phyloP scores from a whole-genome alignment of 2,797 vertebrate genomes.

The Pipistrellus nathusii region DNA sequence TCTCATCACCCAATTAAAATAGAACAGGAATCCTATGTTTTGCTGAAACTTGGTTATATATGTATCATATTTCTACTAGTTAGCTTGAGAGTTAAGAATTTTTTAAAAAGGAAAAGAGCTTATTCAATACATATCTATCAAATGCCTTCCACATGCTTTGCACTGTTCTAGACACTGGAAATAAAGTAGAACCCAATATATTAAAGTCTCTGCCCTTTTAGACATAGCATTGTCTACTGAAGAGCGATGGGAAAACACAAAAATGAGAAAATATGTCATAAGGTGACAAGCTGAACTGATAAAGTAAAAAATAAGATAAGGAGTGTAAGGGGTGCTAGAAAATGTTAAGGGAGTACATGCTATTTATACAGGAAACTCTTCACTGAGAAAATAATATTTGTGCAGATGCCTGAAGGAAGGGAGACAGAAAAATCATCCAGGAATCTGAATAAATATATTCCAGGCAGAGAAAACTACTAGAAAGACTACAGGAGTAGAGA shows the following conservation, averaged over 20 bases:
- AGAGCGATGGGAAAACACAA: neutral
- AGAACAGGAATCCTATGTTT: conserved; percentile 59
- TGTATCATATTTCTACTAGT: conserved; percentile 39
- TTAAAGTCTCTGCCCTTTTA: neutral
- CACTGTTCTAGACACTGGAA: neutral
- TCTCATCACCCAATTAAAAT: conserved; percentile 65
- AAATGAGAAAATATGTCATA: neutral
- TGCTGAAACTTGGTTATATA: conserved; percentile 9
- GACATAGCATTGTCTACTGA: neutral
- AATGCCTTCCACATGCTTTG: neutral
- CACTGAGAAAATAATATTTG: neutral
- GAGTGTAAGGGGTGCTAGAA: neutral
- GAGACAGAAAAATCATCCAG: neutral
- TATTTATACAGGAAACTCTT: neutral
- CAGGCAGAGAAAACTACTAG: neutral
- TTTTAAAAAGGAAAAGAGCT: neutral
- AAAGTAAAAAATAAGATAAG: conserved; percentile 12
- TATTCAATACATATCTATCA: neutral
- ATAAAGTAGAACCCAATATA: neutral
- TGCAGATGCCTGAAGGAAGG: neutral
- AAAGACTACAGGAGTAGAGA: neutral
- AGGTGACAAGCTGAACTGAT: neutral
- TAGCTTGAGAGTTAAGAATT: neutral
- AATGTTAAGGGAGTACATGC: rapidly evolving
- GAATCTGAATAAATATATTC: neutral